Evolutionary conservation across 1,140 invertebrate species (phyloP).

Genomic region (Tribolium castaneum): DNA sequence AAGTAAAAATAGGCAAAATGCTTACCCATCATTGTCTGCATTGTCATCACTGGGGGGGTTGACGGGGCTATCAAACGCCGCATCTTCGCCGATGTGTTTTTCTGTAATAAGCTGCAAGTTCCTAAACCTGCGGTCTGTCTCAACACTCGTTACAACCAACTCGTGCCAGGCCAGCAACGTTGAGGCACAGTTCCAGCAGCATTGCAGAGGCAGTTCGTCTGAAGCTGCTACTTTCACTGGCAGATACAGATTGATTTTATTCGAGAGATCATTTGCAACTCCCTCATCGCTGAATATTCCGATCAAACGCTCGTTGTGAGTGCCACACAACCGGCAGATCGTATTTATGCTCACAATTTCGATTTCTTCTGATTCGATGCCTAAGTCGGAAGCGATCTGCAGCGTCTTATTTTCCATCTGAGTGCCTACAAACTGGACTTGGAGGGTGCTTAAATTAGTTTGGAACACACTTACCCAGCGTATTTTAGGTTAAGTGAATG

Average conservation of each 20-base stretch:
- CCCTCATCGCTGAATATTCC: conserved; percentile 69
- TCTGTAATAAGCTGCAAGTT: conserved; percentile 48
- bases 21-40: conserved; percentile 36
- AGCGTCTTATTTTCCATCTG: conserved; percentile 36
- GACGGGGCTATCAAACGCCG: not conserved
- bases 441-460: not conserved
- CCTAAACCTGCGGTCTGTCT: conserved; percentile 68
- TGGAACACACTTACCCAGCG: not conserved
- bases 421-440: not conserved
- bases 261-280: conserved; percentile 64
- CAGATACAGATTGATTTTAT: conserved; percentile 69
- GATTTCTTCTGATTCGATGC: conserved; percentile 23
- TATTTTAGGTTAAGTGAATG: conserved; percentile 26
- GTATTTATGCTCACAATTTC: conserved; percentile 48
- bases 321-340: conserved; percentile 68
- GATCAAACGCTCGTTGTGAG: conserved; percentile 66
- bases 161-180: conserved; percentile 74
- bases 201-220: conserved; percentile 69
- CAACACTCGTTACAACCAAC: conserved; percentile 68
- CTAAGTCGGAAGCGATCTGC: not conserved
- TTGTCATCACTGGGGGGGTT: not conserved
- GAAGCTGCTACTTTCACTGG: conserved; percentile 68
- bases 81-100: conserved; percentile 42
- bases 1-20: not conserved
- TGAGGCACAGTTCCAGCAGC: conserved; percentile 74